phyloP scores from a whole-genome alignment of 2,888 invertebrate species.

The Isotomurus palustris region DNA sequence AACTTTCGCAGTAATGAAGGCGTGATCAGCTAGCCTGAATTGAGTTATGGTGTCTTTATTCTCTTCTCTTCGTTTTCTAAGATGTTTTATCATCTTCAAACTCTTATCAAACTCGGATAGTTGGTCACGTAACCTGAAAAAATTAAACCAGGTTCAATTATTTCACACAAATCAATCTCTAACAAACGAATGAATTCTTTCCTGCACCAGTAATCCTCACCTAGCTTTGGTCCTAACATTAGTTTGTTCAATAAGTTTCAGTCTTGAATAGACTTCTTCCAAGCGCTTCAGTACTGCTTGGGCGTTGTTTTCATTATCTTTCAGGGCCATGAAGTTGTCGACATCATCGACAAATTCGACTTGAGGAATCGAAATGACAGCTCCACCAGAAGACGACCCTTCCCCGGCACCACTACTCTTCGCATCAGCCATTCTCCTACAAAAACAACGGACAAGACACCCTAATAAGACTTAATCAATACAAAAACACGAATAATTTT shows the following conservation, averaged over 20 bases:
- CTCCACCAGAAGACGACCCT: not conserved
- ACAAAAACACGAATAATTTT: too few species aligned
- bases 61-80: conserved; percentile 70
- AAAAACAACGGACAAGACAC: too few species aligned
- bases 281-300: conserved; percentile 79
- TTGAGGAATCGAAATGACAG: conserved; percentile 21
- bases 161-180: not conserved
- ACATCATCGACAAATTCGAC: conserved; percentile 69
- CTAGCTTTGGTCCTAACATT: conserved; percentile 78
- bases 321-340: conserved; percentile 79
- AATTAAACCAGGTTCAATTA: conserved; percentile 10
- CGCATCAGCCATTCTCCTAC: too few species aligned
- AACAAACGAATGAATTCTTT: not conserved
- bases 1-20: conserved; percentile 76
- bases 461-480: too few species aligned
- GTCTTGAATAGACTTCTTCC: conserved; percentile 92
- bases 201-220: conserved; percentile 43
- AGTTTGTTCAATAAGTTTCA: conserved; percentile 95
- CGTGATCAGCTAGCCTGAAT: conserved; percentile 89
- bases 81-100: conserved; percentile 82
- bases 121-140: conserved; percentile 68
- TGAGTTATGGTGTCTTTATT: conserved; percentile 71
- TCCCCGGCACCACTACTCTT: too few species aligned
- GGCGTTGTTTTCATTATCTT: conserved; percentile 75
- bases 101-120: conserved; percentile 92